These are phyloP conservation scores for Arizona elegans DNA, from an alignment of 2,113 vertebrate species.

Conservation along the genomic window DNA sequence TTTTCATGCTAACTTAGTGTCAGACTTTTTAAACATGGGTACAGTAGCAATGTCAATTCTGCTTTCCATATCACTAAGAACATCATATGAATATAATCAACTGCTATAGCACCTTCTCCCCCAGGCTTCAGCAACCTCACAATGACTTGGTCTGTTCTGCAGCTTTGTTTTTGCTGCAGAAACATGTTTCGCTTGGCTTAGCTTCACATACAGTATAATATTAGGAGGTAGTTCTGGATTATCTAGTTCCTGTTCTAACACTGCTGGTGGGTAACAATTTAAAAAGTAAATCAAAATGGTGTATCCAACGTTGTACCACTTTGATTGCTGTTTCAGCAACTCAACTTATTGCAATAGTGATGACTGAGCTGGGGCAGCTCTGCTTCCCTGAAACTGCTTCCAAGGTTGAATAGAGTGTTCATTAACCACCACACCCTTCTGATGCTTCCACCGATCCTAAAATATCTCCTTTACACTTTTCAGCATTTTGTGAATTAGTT, in stretches of 20 bases:
- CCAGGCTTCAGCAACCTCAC: not conserved
- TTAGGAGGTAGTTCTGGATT: not conserved
- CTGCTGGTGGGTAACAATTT: not conserved
- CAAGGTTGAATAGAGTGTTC: not conserved
- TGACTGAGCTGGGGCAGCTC: not conserved
- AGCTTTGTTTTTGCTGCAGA: not conserved
- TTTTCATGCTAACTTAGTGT: not conserved
- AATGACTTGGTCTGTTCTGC: not conserved
- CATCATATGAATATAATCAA: not conserved
- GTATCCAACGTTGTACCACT: not conserved
- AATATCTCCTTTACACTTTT: not conserved
- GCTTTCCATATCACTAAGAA: not conserved
- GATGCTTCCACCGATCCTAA: not conserved
- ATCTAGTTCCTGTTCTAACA: not conserved
- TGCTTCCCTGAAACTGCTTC: not conserved
- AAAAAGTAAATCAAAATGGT: not conserved
- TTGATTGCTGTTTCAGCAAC: not conserved
- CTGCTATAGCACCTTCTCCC: not conserved
- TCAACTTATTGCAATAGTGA: not conserved
- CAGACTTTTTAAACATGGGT: not conserved
- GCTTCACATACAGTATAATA: not conserved
- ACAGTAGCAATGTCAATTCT: not conserved
- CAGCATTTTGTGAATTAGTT: not conserved
- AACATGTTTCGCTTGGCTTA: not conserved
- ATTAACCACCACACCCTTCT: not conserved